phyloP scores from a whole-genome alignment of 1,140 invertebrate genomes.

The Schlechtendalia chinensis region DNA sequence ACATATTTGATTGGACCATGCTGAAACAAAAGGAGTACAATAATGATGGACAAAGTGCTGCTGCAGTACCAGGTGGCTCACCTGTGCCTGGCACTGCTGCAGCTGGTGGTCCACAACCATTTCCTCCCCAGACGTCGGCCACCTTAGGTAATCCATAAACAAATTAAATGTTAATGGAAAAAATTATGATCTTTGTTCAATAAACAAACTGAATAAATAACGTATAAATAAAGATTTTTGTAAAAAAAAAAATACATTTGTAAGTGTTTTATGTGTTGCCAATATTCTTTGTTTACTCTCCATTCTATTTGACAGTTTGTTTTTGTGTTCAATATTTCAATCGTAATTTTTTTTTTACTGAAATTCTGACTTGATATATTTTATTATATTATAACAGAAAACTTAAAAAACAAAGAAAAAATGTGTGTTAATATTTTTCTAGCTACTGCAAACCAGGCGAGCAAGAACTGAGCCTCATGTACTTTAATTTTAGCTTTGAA shows the following conservation, averaged over 20 bases:
- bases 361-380: not conserved
- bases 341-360: slow-evolving; percentile 35
- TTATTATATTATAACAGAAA: not conserved
- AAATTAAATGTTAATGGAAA: not conserved
- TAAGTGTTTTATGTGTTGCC: not conserved
- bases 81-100: slow-evolving; percentile 38
- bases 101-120: slow-evolving; percentile 40
- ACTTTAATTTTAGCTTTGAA: slow-evolving; percentile 50
- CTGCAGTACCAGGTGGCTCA: slow-evolving; percentile 42
- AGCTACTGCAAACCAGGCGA: slow-evolving; percentile 48
- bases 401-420: slow-evolving; percentile 2
- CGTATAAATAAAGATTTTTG: not conserved
- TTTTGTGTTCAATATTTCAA: slow-evolving; percentile 11
- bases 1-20: slow-evolving; percentile 99
- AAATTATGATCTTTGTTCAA: slow-evolving; percentile 39
- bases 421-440: slow-evolving; percentile 46
- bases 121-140: slow-evolving; percentile 40
- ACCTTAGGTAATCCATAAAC: slow-evolving; percentile 38
- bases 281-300: not conserved
- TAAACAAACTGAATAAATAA: slow-evolving; percentile 5
- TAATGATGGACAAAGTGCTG: slow-evolving; percentile 45
- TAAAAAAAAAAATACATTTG: not conserved
- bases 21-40: slow-evolving; percentile 78
- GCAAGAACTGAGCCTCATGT: slow-evolving; percentile 48
- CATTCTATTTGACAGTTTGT: not conserved